Evolutionary conservation across 1,140 invertebrate genomes (phyloP).

Genomic region (Ips nitidus): DNA sequence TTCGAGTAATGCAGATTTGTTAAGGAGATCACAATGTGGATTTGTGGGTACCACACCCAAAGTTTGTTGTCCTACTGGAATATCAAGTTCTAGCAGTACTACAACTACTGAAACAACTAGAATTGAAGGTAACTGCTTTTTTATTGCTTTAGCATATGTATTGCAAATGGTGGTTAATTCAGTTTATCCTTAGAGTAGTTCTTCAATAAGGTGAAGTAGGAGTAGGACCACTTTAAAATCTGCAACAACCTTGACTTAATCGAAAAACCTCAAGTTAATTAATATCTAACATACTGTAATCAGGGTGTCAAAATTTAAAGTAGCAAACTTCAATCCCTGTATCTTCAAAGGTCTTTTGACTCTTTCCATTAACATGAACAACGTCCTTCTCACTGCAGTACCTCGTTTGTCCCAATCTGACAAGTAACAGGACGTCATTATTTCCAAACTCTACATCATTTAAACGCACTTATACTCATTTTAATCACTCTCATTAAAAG

Average conservation of each 20-base stretch:
- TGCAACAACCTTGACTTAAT: constrained; percentile 7
- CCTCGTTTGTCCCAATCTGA: constrained; percentile 39
- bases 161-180: not conserved
- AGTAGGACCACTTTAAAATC: constrained; percentile 32
- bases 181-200: not conserved
- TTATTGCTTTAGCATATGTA: too few relatives aligned
- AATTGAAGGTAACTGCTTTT: not conserved
- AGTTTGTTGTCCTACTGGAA: constrained; percentile 53
- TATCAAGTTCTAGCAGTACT: constrained; percentile 51
- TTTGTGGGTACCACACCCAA: constrained; percentile 56
- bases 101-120: not conserved
- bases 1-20: constrained; percentile 41
- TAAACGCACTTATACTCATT: not conserved
- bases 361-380: constrained; percentile 43
- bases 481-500: not conserved
- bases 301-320: constrained; percentile 13
- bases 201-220: constrained; percentile 27
- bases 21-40: constrained; percentile 57
- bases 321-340: constrained; percentile 28
- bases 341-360: constrained; percentile 42
- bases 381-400: constrained; percentile 31
- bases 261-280: not conserved
- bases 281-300: constrained; percentile 4
- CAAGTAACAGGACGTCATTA: constrained; percentile 39
- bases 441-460: constrained; percentile 35